Percentiles rank a stretch among this genome's conserved stretches.
phyloP scores from a whole-genome alignment of 2,888 invertebrate genomes.

The Acholoe squamosa region DNA sequence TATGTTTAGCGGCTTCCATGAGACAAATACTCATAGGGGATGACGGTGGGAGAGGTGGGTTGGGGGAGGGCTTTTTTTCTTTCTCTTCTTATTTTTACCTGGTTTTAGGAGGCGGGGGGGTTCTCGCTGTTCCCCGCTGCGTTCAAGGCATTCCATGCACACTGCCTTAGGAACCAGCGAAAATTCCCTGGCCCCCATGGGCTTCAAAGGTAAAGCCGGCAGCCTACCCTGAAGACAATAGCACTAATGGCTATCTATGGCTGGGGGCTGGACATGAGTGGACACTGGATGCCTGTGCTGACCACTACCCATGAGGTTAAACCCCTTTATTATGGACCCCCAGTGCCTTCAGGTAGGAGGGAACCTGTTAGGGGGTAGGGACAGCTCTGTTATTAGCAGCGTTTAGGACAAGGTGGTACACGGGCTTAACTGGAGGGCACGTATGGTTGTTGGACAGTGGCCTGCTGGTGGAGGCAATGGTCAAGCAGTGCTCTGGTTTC shows the following conservation, averaged over 20 bases:
- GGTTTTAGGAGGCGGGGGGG: background rate
- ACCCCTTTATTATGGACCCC: background rate
- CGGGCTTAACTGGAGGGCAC: background rate
- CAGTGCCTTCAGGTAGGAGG: no score
- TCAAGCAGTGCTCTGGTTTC: background rate
- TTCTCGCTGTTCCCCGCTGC: background rate
- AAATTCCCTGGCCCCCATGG: background rate
- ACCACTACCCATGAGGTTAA: background rate
- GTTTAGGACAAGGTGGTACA: background rate
- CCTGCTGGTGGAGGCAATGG: background rate
- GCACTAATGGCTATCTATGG: background rate
- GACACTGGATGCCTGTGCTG: background rate
- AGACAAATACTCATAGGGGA: background rate
- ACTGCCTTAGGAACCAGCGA: slow-evolving; percentile 8
- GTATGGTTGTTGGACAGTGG: background rate
- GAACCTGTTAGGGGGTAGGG: no score
- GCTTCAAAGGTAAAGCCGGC: background rate
- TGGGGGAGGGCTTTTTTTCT: no score
- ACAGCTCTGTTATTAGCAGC: slow-evolving; percentile 5
- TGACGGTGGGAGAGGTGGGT: no score
- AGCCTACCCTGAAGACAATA: background rate
- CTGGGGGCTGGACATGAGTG: slow-evolving; percentile 16
- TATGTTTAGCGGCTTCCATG: background rate
- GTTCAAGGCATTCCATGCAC: background rate
- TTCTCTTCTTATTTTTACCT: no score